Base-by-base conservation (phyloP, 2,113 vertebrate genomes). In the Larimichthys polyactis region DNA sequence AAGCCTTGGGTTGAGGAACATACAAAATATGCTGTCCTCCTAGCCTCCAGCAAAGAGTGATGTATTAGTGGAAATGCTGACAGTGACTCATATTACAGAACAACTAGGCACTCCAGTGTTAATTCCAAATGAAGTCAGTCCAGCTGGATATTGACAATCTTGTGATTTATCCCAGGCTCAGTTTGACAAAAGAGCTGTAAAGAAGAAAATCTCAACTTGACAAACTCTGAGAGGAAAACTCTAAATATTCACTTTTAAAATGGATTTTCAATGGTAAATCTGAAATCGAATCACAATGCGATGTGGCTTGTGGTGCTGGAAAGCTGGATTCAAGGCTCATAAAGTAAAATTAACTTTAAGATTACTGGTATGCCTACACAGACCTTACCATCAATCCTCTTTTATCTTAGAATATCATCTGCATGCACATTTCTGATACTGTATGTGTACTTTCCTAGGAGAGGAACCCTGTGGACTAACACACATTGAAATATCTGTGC, bases 21-120 rank as follows among this genome's bases (percentile, higher is more conserved):
- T 65, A 44, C 48, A 87, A 80, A 65, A 32, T 32, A 58, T 29
- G 48, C 64, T 51, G 43, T 77, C 43, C 57, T 81, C 29, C 65
- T 80, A 54, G 75, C 85, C 79, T 89, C 27, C 54, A 65, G 80
- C 78, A 59, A 40, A 12, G 51, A 69, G 52, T 71, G 59, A 89
- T 81, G 19, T 78, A 76, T 86, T 83, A 29, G 12, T 80, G 78
- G 73, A 89, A 90, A 90, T 40, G 71, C 75, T 89, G 78, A 83
- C 82, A 84, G 29, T 59, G 75, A 89, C 40, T 84, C 60, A 76
- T 73, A 86, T 78, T 84, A 81, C 51, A 80, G 29, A 84, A 64
- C 57, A 57, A 69, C 66, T 44, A 79, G 71, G 77, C 72, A 70
- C 62, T 46, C 4, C 10, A 71, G n/a, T 71, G 55, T 89, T 68